A percentile compares a stretch with the other conserved stretches of the same genome.
These are phyloP conservation scores for Bimastos eiseni DNA, from an alignment of 2,888 invertebrate species.

Conservation along the genomic window DNA sequence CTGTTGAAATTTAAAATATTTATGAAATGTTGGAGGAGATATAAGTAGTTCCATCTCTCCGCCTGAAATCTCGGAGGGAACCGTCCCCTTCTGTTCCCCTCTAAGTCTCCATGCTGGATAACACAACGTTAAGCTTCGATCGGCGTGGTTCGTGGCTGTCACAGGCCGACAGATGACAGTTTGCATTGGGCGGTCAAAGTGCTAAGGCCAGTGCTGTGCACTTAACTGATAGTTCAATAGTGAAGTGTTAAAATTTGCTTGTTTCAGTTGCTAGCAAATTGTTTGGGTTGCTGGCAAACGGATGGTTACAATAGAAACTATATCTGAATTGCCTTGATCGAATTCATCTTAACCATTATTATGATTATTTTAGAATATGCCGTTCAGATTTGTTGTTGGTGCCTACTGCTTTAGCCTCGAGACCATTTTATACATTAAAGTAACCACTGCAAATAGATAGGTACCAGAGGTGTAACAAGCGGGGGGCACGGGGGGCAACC, in stretches of 20 bases:
- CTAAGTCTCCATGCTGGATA: too few species aligned
- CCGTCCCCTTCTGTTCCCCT: too few species aligned
- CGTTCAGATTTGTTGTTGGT: neutral
- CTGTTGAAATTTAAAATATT: too few species aligned
- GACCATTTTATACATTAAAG: neutral
- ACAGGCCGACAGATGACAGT: too few species aligned
- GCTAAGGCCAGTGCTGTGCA: neutral
- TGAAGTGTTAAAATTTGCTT: neutral
- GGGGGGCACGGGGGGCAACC: too few species aligned
- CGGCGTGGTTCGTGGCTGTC: too few species aligned
- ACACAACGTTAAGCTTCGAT: too few species aligned
- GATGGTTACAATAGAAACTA: neutral
- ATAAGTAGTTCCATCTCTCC: too few species aligned
- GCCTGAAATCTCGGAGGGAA: too few species aligned
- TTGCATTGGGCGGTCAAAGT: too few species aligned
- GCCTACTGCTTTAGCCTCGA: neutral
- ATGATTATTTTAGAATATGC: neutral
- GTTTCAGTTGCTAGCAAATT: neutral
- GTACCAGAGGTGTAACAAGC: too few species aligned
- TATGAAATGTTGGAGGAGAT: too few species aligned
- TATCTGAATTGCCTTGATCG: neutral
- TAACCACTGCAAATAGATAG: neutral
- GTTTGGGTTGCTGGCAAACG: neutral
- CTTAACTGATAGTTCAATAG: neutral
- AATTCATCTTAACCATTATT: neutral